Evolutionary conservation across 2,113 vertebrate species (phyloP).

Genomic region (Triplophysa dalaica): DNA sequence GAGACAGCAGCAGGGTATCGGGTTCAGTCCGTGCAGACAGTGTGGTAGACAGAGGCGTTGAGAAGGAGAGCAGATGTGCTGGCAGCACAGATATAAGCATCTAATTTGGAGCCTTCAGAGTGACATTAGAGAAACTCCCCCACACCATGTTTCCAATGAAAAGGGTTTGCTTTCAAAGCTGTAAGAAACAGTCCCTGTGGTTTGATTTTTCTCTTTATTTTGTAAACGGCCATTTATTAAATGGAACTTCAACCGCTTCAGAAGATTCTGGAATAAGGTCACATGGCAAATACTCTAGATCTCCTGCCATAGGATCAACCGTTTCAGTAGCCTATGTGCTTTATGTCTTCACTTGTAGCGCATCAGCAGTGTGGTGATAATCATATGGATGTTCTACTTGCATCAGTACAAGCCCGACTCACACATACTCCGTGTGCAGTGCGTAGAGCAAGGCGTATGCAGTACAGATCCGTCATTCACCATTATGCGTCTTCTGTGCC

Average conservation of each 20-base stretch:
- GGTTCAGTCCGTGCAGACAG: slow-evolving; percentile 66
- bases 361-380: slow-evolving; percentile 40
- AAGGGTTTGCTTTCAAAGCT: slow-evolving; percentile 41
- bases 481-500: no score
- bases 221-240: neutral
- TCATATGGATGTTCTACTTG: slow-evolving; percentile 22
- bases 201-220: slow-evolving; percentile 24
- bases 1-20: slow-evolving; percentile 69
- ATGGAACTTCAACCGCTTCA: no score
- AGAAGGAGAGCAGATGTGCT: slow-evolving; percentile 67
- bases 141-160: slow-evolving; percentile 71
- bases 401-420: no score
- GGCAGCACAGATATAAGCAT: slow-evolving; percentile 59
- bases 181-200: neutral
- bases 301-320: slow-evolving; percentile 1
- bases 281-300: slow-evolving; percentile 1
- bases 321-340: neutral
- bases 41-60: slow-evolving; percentile 65
- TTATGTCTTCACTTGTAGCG: slow-evolving; percentile 34
- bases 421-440: no score
- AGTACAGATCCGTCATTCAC: no score
- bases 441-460: no score
- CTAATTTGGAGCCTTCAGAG: slow-evolving; percentile 64
- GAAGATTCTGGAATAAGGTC: no score
- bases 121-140: slow-evolving; percentile 68